A percentile compares a stretch with the other conserved stretches of the same genome.
phyloP scores from a whole-genome alignment of 64 coral and sea anemone species.

The Dendrophyllia cribrosa region DNA sequence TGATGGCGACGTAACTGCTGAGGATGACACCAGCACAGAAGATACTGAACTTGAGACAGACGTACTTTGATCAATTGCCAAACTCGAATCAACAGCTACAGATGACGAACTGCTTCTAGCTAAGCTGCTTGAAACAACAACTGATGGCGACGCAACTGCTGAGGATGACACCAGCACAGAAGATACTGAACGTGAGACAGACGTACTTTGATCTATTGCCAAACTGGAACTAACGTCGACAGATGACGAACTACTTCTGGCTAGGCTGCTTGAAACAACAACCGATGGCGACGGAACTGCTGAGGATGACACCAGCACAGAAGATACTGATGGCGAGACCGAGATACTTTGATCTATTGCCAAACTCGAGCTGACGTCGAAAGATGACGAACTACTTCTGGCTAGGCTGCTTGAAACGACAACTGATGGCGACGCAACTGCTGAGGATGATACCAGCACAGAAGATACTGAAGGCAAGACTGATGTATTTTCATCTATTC shows the following conservation, averaged over 20 bases:
- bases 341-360: neutral
- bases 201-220: neutral
- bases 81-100: no score
- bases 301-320: neutral
- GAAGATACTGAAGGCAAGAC: neutral
- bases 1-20: no score
- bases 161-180: no score
- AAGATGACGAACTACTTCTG: neutral
- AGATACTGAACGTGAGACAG: neutral
- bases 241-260: neutral
- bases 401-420: neutral
- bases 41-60: no score
- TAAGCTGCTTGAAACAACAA: no score
- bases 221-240: neutral
- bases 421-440: neutral
- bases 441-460: neutral
- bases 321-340: neutral
- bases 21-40: no score
- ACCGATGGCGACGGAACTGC: no score
- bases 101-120: neutral
- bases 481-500: neutral
- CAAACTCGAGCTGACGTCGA: neutral
- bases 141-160: no score
- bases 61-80: no score
- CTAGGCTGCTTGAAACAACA: neutral